Evolutionary conservation across 2,888 invertebrate genomes (phyloP).

Genomic region (Cerceris rybyensis): DNA sequence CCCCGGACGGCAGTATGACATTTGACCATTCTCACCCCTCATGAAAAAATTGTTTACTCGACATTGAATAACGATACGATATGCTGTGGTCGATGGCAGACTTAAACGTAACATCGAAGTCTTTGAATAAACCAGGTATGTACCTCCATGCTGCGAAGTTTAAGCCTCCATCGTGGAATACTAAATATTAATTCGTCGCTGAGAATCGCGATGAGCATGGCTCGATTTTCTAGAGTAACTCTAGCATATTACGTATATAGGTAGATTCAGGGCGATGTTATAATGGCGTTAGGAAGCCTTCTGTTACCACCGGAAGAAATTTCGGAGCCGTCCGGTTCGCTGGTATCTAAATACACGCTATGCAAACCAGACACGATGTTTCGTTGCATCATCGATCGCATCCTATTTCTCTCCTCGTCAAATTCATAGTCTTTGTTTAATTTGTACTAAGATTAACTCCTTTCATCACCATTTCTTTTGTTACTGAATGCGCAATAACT

Average conservation of each 20-base stretch:
- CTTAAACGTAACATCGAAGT: too few relatives aligned
- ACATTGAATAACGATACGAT: too few relatives aligned
- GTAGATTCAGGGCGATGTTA: slow-evolving; percentile 35
- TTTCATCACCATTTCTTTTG: too few relatives aligned
- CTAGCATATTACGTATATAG: slow-evolving; percentile 15
- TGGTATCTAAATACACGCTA: slow-evolving; percentile 46
- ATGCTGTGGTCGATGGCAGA: too few relatives aligned
- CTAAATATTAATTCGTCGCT: slow-evolving; percentile 38
- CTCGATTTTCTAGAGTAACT: slow-evolving; percentile 56
- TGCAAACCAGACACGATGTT: slow-evolving; percentile 46
- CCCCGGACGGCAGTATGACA: too few relatives aligned
- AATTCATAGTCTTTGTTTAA: slow-evolving; percentile 43
- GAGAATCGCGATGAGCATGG: background rate
- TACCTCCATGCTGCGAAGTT: too few relatives aligned
- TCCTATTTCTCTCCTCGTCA: background rate
- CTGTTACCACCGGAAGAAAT: slow-evolving; percentile 63
- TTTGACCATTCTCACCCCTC: too few relatives aligned
- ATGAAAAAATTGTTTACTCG: too few relatives aligned
- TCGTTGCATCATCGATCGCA: slow-evolving; percentile 43
- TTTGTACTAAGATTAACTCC: slow-evolving; percentile 39
- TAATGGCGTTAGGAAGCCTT: slow-evolving; percentile 64
- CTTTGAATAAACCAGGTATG: too few relatives aligned
- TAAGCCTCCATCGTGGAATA: background rate
- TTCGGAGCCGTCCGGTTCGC: slow-evolving; percentile 54
- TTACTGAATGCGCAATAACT: too few relatives aligned